Percentiles rank a stretch among this genome's conserved stretches.
phyloP scores from a whole-genome alignment of 2,797 vertebrate genomes.

The Sarcophilus harrisii region DNA sequence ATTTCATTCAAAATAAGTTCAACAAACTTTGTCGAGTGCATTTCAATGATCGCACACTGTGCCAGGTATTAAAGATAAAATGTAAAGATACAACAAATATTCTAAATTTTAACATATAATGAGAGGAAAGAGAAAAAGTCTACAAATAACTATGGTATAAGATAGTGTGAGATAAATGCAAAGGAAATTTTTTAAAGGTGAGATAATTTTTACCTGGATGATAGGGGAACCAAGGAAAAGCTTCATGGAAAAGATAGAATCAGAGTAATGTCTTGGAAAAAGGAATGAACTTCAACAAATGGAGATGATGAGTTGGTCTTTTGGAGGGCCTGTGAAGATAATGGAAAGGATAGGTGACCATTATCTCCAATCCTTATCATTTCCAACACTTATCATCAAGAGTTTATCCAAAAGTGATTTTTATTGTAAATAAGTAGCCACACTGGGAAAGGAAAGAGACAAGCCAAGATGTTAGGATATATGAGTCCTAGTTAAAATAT shows the following conservation, averaged over 20 bases:
- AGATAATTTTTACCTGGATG: not conserved
- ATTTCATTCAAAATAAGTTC: not conserved
- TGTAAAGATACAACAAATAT: not conserved
- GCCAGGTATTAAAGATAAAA: not conserved
- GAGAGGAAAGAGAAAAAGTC: not conserved
- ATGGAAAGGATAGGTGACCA: not conserved
- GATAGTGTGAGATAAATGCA: not conserved
- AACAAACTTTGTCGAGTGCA: not conserved
- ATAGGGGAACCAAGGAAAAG: not conserved
- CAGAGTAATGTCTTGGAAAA: not conserved
- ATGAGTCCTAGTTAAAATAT: not conserved
- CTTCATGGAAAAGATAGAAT: not conserved
- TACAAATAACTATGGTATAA: not conserved
- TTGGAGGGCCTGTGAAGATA: not conserved
- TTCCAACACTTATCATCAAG: not conserved
- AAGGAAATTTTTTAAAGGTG: not conserved
- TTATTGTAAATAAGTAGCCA: not conserved
- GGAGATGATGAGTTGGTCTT: not conserved
- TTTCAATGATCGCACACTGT: not conserved
- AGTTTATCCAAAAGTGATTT: not conserved
- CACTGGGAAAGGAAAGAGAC: not conserved
- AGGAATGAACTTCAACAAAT: not conserved
- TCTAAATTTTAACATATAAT: not conserved
- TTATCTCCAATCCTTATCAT: not conserved
- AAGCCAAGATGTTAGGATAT: not conserved